Base-by-base conservation (phyloP, 1,140 invertebrate species). In the Chironomus tepperi region DNA sequence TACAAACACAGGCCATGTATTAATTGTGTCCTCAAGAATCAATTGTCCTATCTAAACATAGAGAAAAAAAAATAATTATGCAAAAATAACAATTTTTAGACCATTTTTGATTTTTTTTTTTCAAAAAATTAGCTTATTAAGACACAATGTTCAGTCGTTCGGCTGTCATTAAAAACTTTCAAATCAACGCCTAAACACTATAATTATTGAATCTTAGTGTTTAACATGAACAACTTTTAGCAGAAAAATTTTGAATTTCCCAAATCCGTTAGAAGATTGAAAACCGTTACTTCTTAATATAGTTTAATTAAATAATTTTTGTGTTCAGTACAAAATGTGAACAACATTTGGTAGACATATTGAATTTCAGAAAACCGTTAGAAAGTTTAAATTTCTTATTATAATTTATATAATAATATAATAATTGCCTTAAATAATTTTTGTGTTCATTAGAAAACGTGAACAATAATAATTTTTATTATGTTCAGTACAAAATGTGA, bases 11-110 rank as follows among this genome's bases (percentile, higher is more conserved):
- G 86, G 87, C 85, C 90, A 92, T 0, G 89, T 87, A 64, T 85
- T 85, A 15, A 87, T 83, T 67, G 96, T 78, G 81, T 96, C 94
- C 79, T 91, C 87, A 18, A 93, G 88, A 70, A 96, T 85, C 77
- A 90, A 87, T 73, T 89, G 85, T 5, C 85, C 87, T 76, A 88
- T 79, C 78, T 87, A 77, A 73, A 76, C 78, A 16, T 70, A 75
- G 42, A 73, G 43, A 24, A 43, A 74, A 74, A 42, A 70, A 9
- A 9, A 47, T 3, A 47, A 47, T 47, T 9, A 47, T 9, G 43
- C 43, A 77, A 74, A 74, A 72, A 74, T 42, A 12, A 67, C 6
- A 42, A 65, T 65, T 43, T 12, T 34, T 34, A 75, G 43, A 12
- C 43, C 7, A 73, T 74, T 74, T 18, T 16, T 67, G 15, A 67